Evolutionary conservation across 1,140 invertebrate genomes (phyloP).

Genomic region (Pinna nobilis): DNA sequence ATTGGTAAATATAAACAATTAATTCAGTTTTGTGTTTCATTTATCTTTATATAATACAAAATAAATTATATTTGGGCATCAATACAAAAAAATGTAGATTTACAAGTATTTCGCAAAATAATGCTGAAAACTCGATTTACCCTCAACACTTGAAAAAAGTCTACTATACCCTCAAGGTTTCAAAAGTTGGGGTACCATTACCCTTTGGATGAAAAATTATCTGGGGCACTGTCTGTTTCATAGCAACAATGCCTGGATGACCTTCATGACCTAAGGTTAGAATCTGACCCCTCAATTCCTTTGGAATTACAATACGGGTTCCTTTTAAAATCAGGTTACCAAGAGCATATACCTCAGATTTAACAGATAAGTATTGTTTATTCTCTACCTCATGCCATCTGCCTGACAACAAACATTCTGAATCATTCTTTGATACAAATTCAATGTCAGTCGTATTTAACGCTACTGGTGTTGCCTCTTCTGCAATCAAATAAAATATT

Average conservation of each 20-base stretch:
- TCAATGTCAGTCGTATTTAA: conserved; percentile 29
- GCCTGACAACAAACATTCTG: neutral
- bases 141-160: no score
- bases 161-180: no score
- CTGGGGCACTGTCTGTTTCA: conserved; percentile 57
- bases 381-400: conserved; percentile 3
- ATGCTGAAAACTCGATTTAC: no score
- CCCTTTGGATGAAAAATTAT: no score
- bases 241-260: conserved; percentile 60
- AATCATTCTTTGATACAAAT: conserved; percentile 3
- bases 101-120: no score
- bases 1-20: no score
- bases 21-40: no score
- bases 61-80: no score
- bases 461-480: conserved; percentile 20
- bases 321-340: conserved; percentile 14
- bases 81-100: no score
- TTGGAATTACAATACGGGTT: conserved; percentile 15
- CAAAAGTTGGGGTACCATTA: no score
- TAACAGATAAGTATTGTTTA: conserved; percentile 16
- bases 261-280: conserved; percentile 56
- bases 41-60: no score
- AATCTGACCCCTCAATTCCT: neutral
- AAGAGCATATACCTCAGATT: conserved; percentile 13
- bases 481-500: conserved; percentile 26